A percentile compares a stretch with the other conserved stretches of the same genome.
Conservation (phyloP, 1,140 invertebrate species). For the Nephila pilipes region DNA sequence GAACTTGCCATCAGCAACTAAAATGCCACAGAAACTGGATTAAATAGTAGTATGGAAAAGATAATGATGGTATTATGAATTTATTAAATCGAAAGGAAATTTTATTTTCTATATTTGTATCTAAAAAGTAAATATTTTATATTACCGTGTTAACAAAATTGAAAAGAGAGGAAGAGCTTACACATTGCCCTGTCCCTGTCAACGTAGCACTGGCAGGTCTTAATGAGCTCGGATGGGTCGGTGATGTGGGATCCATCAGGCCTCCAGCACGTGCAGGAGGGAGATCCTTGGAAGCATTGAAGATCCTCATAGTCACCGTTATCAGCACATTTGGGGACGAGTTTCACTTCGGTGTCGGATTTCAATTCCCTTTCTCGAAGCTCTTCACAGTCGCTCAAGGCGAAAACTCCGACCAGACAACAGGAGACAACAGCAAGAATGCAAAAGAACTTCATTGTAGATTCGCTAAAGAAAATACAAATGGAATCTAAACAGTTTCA, state of each 20-base stretch:
- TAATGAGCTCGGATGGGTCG: slow-evolving; percentile 64
- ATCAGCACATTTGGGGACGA: slow-evolving; percentile 70
- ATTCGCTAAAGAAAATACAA: background rate
- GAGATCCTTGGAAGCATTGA: slow-evolving; percentile 66
- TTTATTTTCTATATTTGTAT: too few species aligned
- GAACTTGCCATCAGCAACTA: too few species aligned
- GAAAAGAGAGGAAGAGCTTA: background rate
- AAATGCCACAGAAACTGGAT: too few species aligned
- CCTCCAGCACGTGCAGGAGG: slow-evolving; percentile 77
- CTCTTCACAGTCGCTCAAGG: slow-evolving; percentile 53
- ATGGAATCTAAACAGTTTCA: background rate
- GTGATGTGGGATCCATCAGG: slow-evolving; percentile 71
- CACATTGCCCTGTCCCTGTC: slow-evolving; percentile 53
- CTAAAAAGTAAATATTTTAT: too few species aligned
- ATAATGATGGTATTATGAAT: too few species aligned
- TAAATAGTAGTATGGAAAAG: too few species aligned
- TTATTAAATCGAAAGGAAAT: too few species aligned
- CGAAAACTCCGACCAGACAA: slow-evolving; percentile 20
- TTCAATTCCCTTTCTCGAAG: slow-evolving; percentile 58
- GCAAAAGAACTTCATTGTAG: slow-evolving; percentile 6
- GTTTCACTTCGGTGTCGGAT: background rate
- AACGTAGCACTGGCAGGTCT: slow-evolving; percentile 61
- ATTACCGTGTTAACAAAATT: too few species aligned
- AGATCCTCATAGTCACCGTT: slow-evolving; percentile 73
- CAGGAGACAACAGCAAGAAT: background rate